A percentile compares a stretch with the other conserved stretches of the same genome.
These are phyloP conservation scores for Drosophila hydei DNA, from an alignment of 1,140 invertebrate genomes.

Conservation along the genomic window DNA sequence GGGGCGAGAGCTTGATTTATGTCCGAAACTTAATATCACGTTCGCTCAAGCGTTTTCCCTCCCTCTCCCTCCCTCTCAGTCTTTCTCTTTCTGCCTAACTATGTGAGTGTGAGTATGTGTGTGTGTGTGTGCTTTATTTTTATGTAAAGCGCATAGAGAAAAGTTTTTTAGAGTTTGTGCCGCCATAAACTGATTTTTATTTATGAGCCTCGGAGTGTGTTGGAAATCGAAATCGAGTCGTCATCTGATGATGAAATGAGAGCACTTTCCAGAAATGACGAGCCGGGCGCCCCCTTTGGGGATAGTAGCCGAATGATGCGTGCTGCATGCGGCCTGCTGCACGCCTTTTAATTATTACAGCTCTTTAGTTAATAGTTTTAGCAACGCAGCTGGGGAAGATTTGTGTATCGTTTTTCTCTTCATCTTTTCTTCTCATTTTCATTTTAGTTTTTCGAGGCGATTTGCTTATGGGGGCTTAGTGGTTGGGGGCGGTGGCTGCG, in stretches of 20 bases:
- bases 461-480: constrained; percentile 41
- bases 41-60: constrained; percentile 68
- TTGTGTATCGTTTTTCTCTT: constrained; percentile 20
- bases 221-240: constrained; percentile 68
- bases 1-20: constrained; percentile 78
- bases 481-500: constrained; percentile 28
- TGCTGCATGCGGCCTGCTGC: constrained; percentile 35
- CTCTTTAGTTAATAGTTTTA: constrained; percentile 81
- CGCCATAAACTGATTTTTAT: constrained; percentile 80
- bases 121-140: constrained; percentile 69
- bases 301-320: constrained; percentile 38
- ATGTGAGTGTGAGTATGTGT: constrained; percentile 19
- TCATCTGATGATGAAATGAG: constrained; percentile 74
- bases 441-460: constrained; percentile 2
- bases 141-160: constrained; percentile 80
- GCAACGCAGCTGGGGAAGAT: constrained; percentile 67
- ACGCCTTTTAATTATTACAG: constrained; percentile 79
- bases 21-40: constrained; percentile 78
- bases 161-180: constrained; percentile 76
- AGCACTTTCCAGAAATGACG: constrained; percentile 48
- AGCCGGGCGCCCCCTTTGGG: constrained; percentile 9
- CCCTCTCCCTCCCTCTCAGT: background rate
- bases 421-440: background rate
- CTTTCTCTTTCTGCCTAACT: constrained; percentile 11
- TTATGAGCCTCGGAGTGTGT: constrained; percentile 62